Evolutionary conservation across 2,888 invertebrate genomes (phyloP), one percentile per base, ranked within the genome.

Genomic region (Anoncus sp.): DNA sequence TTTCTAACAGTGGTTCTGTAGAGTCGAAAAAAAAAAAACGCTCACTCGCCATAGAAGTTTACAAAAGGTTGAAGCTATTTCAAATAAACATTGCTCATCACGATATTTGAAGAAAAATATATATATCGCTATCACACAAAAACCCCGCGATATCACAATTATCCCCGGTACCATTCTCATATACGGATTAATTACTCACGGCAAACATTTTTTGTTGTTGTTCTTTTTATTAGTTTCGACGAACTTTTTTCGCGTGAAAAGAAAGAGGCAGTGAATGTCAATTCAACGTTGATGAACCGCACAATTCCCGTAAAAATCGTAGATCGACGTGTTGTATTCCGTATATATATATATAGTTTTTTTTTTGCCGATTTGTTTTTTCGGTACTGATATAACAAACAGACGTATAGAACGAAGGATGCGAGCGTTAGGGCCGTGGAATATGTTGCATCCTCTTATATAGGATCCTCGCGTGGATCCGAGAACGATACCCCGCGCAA

Each of bases 391-490:
- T 55, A 45, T n/a, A n/a, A 38, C 43, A 49, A 38, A 47, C 59
- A 18, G 22, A 63, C 45, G 74, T 67, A 62, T 24, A 38, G 71
- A 55, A 57, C 43, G 62, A 18, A 67, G 71, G 78, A 78, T 71
- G 78, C 40, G 55, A 78, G 74, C 62, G 67, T 70, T 69, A 76
- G 79, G 74, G 59, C 70, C 60, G 63, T 51, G 60, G 71, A 69
- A 66, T 74, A 60, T 75, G 83, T 78, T 80, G 84, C 85, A 85
- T 87, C 87, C 82, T 87, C 88, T 89, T 89, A 89, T 89, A 89
- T 89, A 89, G 89, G 82, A 83, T 80, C 81, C 77, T 59, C 80
- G 80, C n/a, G 82, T 75, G 81, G 84, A 80, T 70, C 77, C 76
- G 49, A 74, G 67, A 55, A 51, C 60, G 51, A 55, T 71, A 65